Evolutionary conservation across 2,888 invertebrate species (phyloP).

Genomic region (Drosophila sordidapex): DNA sequence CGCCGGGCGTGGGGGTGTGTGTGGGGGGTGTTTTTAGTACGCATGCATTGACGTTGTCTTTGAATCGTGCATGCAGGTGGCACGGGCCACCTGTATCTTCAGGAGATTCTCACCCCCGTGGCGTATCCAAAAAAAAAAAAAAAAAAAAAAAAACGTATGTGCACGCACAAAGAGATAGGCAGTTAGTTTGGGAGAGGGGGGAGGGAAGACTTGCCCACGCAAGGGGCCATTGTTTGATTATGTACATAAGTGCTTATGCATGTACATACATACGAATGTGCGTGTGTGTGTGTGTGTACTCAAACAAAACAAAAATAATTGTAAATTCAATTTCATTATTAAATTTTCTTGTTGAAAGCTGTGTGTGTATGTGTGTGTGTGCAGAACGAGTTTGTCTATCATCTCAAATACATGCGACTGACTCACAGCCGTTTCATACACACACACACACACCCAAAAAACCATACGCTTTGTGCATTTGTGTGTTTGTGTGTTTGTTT

Average conservation of each 20-base stretch:
- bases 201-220: not conserved
- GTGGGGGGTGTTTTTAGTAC: no score
- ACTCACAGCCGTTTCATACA: conserved; percentile 4
- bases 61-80: no score
- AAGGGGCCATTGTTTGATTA: conserved; percentile 7
- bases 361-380: not conserved
- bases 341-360: conserved; percentile 66
- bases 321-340: conserved; percentile 81
- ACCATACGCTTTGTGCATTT: not conserved
- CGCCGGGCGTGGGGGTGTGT: no score
- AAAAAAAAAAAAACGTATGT: no score
- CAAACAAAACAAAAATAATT: conserved; percentile 79
- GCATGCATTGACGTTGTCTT: no score
- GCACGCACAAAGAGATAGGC: not conserved
- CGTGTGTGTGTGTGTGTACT: conserved; percentile 22
- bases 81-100: no score
- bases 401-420: conserved; percentile 30
- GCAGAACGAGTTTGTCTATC: conserved; percentile 70
- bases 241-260: conserved; percentile 23
- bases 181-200: not conserved
- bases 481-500: not conserved
- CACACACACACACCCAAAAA: not conserved
- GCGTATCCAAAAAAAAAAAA: no score
- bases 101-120: no score
- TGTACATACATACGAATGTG: conserved; percentile 4